Percentiles rank a stretch among this genome's conserved stretches.
phyloP scores from a whole-genome alignment of 2,797 vertebrate species.

The Tinamus major region DNA sequence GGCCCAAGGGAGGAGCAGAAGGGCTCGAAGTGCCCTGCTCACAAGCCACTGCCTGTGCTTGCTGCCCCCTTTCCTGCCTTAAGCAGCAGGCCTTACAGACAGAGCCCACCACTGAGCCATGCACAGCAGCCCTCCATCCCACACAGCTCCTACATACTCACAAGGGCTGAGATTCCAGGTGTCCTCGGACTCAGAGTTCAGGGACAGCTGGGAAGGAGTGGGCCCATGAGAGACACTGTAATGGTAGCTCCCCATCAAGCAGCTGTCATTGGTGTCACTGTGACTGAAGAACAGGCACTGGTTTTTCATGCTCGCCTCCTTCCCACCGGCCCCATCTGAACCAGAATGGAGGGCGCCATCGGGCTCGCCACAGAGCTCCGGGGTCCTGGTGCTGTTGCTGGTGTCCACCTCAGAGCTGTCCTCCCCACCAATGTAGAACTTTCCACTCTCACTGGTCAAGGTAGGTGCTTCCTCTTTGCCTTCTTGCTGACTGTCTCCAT shows the following conservation, averaged over 20 bases:
- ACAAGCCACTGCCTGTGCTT: background rate
- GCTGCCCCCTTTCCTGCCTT: background rate
- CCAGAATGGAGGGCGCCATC: background rate
- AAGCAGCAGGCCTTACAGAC: background rate
- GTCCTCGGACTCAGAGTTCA: constrained; percentile 33
- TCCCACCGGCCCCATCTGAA: background rate
- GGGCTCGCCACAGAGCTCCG: background rate
- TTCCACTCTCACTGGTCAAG: background rate
- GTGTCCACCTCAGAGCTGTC: constrained; percentile 44
- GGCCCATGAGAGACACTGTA: constrained; percentile 21
- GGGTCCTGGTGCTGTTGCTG: constrained; percentile 47
- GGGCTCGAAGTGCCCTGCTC: background rate
- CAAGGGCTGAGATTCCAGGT: constrained; percentile 64
- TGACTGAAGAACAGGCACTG: constrained; percentile 44
- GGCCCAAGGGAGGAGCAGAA: background rate
- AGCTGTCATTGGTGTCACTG: constrained; percentile 6
- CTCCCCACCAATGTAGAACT: constrained; percentile 56
- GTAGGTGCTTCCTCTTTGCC: background rate
- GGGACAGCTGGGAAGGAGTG: constrained; percentile 45
- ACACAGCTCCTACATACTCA: constrained; percentile 49
- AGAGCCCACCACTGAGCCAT: background rate
- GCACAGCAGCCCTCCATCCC: background rate
- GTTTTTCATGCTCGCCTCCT: background rate
- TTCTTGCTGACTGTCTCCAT: constrained; percentile 55
- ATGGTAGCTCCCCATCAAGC: constrained; percentile 64